Evolutionary conservation across 2,888 invertebrate species (phyloP), one percentile per base, ranked within the genome.

Genomic region (Acronicta aceris): DNA sequence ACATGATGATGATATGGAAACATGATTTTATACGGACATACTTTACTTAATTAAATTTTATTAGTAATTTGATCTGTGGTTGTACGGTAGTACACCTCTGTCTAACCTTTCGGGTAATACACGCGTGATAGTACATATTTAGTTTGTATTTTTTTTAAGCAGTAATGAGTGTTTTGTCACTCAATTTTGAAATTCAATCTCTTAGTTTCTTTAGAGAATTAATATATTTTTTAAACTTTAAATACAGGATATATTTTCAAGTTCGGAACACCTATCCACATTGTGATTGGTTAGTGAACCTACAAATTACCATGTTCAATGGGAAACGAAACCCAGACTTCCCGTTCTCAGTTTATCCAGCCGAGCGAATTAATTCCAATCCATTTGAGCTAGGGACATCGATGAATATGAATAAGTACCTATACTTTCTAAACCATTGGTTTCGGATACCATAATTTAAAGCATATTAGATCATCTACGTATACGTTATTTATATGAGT

Each of bases 361-460:
- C 57, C 65, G 63, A 59, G 50, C 55, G 57, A 45, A 46, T 65
- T 55, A 57, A 71, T 73, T 68, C 59, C 48, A 57, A 67, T 63
- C 60, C 58, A 57, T 59, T 70, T 55, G 51, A 57, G 55, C 49
- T 60, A 25, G 40, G 58, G 47, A 65, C 46, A 47, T 71, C 60
- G 61, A 57, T 65, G 43, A 48, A 36, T 13, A 52, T 27, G 16
- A 33, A 33, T 30, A 49, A 25, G 52, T 55, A n/a, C n/a, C n/a
- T n/a, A 53, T 46, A 59, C 27, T 21, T 69, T 65, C 65, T 46
- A 56, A 65, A 42, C 46, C 65, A 48, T 40, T 66, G 72, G 61
- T 52, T 65, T 58, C 36, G 54, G 42, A 54, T 33, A 57, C 40
- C 47, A 56, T 69, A 17, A 53, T 45, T 54, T 52, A 1, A 16